Percentiles rank a stretch among this genome's conserved stretches.
phyloP scores from a whole-genome alignment of 2,113 vertebrate species.

The Polyodon spathula region DNA sequence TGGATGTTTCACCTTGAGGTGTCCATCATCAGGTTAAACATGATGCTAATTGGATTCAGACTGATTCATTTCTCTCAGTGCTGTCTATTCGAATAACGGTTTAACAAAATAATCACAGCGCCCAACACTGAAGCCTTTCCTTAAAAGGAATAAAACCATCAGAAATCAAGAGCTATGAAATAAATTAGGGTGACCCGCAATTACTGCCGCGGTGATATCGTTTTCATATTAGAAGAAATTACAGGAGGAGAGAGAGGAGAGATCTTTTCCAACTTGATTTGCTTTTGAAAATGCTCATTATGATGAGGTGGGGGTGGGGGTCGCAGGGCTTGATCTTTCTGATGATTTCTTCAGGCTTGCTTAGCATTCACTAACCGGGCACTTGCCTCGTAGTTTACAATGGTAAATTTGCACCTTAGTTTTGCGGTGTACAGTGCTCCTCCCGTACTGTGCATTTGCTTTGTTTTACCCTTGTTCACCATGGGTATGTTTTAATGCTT shows the following conservation, averaged over 20 bases:
- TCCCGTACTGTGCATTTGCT: no score
- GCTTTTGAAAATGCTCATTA: conserved; percentile 13
- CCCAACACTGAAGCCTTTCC: conserved; percentile 58
- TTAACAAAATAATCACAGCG: conserved; percentile 88
- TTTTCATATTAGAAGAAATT: conserved; percentile 70
- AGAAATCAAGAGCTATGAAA: conserved; percentile 73
- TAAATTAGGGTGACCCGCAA: conserved; percentile 80
- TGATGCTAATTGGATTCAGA: conserved; percentile 96
- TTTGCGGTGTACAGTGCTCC: no score
- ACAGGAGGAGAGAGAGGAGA: conserved; percentile 20
- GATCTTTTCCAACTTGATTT: conserved; percentile 16
- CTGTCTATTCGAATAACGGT: conserved; percentile 91
- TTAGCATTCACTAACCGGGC: no score
- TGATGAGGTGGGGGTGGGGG: conserved; percentile 15
- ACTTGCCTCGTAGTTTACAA: no score
- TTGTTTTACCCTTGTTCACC: no score
- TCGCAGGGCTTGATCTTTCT: conserved; percentile 41
- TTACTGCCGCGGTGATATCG: conserved; percentile 66
- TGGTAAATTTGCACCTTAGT: no score
- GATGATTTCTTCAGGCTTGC: background rate
- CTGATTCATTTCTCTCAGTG: conserved; percentile 90
- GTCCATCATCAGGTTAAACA: conserved; percentile 96
- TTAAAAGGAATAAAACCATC: conserved; percentile 77
- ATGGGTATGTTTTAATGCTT: no score
- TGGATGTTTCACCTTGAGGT: conserved; percentile 86